Conservation (phyloP, 2,888 invertebrate species). For the Campoplex nolae region DNA sequence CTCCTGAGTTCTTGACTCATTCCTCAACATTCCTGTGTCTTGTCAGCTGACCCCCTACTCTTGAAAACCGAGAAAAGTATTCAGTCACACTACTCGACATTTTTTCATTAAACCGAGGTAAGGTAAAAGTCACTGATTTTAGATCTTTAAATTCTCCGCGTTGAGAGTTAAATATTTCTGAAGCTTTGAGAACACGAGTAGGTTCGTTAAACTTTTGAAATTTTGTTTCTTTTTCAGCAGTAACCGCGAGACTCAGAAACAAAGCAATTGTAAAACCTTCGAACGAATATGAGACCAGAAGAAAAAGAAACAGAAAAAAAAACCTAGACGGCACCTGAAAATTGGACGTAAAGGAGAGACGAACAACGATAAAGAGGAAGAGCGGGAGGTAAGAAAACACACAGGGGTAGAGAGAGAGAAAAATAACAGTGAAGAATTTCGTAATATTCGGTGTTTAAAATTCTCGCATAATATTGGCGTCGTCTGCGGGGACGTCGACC, state of each 20-base stretch:
- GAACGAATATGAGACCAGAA: background rate
- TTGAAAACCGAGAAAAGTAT: background rate
- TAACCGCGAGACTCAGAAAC: background rate
- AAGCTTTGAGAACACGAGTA: background rate
- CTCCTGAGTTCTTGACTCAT: conserved; percentile 47
- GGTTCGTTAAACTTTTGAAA: background rate
- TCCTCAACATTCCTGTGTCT: background rate
- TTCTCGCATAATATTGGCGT: conserved; percentile 78
- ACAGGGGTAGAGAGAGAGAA: conserved; percentile 43
- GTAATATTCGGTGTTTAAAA: conserved; percentile 81
- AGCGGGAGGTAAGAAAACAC: background rate
- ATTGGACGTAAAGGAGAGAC: conserved; percentile 20
- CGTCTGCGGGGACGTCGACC: conserved; percentile 34
- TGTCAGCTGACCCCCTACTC: background rate
- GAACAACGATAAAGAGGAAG: conserved; percentile 24
- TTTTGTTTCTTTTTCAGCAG: background rate
- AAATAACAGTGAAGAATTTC: conserved; percentile 80
- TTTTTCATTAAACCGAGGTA: background rate
- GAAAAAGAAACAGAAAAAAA: background rate
- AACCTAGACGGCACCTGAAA: background rate
- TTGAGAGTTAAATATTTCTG: background rate
- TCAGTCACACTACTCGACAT: background rate
- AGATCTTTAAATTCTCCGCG: background rate
- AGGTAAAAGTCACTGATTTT: background rate
- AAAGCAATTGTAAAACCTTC: background rate